Base-by-base conservation (phyloP, 2,113 vertebrate genomes). In the Telmatochromis brichardi region DNA sequence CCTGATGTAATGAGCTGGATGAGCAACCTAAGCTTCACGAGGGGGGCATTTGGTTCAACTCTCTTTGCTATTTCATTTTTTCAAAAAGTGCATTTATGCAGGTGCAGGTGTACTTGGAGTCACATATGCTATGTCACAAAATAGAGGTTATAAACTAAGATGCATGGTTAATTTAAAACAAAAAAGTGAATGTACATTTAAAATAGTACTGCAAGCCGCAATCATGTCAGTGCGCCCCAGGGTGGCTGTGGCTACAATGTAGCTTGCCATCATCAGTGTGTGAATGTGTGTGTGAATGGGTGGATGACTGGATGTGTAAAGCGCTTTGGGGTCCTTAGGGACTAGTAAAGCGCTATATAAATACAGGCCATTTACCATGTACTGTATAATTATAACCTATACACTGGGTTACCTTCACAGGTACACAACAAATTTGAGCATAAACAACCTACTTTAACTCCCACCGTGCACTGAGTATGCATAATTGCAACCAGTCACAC, bases 391-490 rank as follows among this genome's bases (percentile, higher is more conserved):
- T 65, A 65, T 65, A 65, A 65, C 58, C 60, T n/a, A 11, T 2
- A 65, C 31, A 65, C 60, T 37, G 17, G 60, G 60, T n/a, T 35
- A 65, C 60, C 31, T 65, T 65, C 19, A 65, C 17, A 65, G 33
- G 31, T 65, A 65, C 31, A 37, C 31, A 37, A 65, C 60, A 37
- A 7, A 35, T 65, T 12, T n/a, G 10, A 65, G 10, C 6, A 65
- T 65, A n/a, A 37, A 35, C 31, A 65, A 12, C 60, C 17, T n/a
- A 65, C 60, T 65, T 5, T 65, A 37, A 37, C 0, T n/a, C 60
- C 19, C 60, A 37, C 15, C 3, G 0, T 65, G 31, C 1, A 65
- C 31, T n/a, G 5, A 0, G 31, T 65, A 35, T n/a, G 6, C 60
- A 65, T 65, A 37, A 37, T 37, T 65, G 17, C 31, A 65, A 35